Conservation (phyloP, 2,797 vertebrate species). For the Buphagus erythrorhynchus region DNA sequence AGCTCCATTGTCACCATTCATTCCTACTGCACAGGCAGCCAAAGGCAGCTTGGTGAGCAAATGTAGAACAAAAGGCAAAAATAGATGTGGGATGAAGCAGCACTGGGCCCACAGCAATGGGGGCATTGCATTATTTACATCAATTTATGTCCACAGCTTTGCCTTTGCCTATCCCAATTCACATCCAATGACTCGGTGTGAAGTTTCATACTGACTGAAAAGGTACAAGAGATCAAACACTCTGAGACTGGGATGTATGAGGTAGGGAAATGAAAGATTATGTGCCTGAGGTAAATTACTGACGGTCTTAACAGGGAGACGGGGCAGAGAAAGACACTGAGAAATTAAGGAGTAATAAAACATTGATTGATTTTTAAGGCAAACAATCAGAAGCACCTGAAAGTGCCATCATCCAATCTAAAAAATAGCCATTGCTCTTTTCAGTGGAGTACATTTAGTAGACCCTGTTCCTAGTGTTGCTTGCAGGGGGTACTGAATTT, state of each 20-base stretch:
- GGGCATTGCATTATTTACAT: fast-evolving
- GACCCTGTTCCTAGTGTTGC: not conserved
- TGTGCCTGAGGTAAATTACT: not conserved
- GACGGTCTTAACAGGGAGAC: not conserved
- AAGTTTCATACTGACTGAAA: not conserved
- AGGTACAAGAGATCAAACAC: not conserved
- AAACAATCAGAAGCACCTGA: not conserved
- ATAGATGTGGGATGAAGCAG: not conserved
- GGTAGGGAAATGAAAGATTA: not conserved
- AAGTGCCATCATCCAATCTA: not conserved
- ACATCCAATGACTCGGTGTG: fast-evolving
- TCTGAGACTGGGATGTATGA: not conserved
- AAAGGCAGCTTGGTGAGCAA: not conserved
- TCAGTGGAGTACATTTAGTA: not conserved
- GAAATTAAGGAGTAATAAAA: not conserved
- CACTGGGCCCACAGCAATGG: not conserved
- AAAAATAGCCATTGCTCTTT: not conserved
- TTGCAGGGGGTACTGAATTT: not conserved
- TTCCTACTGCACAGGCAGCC: not conserved
- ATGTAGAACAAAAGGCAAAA: not conserved
- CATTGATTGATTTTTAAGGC: not conserved
- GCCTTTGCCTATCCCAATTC: not conserved
- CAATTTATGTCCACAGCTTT: not conserved
- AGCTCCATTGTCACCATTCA: not conserved
- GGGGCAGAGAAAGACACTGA: not conserved